Evolutionary conservation across 2,888 invertebrate genomes (phyloP).

Genomic region (Ornithoptera alexandrae): DNA sequence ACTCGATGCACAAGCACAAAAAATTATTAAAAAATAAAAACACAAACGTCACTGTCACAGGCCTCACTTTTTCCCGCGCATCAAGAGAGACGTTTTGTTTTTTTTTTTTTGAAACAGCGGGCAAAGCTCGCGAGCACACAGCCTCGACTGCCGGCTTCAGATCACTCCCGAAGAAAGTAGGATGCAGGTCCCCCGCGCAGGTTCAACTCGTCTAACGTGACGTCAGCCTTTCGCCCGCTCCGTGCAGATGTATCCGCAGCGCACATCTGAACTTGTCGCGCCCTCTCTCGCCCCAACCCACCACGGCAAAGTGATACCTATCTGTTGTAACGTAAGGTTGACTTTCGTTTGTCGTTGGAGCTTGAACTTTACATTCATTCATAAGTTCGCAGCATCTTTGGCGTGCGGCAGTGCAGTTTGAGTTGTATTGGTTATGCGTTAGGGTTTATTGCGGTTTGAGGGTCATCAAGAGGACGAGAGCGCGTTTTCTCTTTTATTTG

Average conservation of each 20-base stretch:
- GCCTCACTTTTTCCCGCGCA: constrained; percentile 37
- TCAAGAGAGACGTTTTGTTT: constrained; percentile 34
- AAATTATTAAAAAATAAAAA: constrained; percentile 36
- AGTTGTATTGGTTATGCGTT: constrained; percentile 31
- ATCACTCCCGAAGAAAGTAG: constrained; percentile 56
- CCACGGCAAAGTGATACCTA: too few species aligned
- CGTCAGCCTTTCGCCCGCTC: constrained; percentile 6
- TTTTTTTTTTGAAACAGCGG: constrained; percentile 44
- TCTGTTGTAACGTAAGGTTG: constrained; percentile 4
- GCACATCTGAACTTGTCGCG: background rate
- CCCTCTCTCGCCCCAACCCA: too few species aligned
- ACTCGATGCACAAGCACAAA: constrained; percentile 29
- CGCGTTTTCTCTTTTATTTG: constrained; percentile 48
- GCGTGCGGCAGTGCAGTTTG: constrained; percentile 31
- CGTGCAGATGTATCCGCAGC: constrained; percentile 4
- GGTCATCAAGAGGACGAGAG: constrained; percentile 39
- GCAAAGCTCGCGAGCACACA: constrained; percentile 35
- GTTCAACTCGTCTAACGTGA: constrained; percentile 17
- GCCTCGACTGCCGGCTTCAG: constrained; percentile 41
- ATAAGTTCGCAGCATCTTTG: constrained; percentile 34
- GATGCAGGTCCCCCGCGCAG: constrained; percentile 51
- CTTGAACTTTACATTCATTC: constrained; percentile 29
- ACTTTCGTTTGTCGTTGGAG: constrained; percentile 1
- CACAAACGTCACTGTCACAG: constrained; percentile 44
- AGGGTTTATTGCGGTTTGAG: constrained; percentile 32